phyloP scores from a whole-genome alignment of 2,797 vertebrate genomes.

The Coluber constrictor region DNA sequence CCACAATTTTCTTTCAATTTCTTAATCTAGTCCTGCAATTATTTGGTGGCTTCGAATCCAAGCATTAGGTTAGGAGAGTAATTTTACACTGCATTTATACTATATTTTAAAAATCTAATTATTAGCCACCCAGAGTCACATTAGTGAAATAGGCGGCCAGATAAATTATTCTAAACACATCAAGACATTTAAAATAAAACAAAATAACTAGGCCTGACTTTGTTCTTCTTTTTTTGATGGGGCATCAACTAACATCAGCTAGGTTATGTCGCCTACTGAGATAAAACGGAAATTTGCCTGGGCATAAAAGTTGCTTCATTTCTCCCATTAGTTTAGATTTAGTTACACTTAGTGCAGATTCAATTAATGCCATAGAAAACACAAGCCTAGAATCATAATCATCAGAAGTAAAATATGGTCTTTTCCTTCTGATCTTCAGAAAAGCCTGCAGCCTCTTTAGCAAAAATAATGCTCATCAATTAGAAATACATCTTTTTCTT shows the following conservation, averaged over 20 bases:
- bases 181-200: background rate
- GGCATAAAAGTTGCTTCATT: background rate
- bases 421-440: background rate
- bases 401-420: background rate
- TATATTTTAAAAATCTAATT: background rate
- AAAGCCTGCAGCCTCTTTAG: background rate
- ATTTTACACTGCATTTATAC: background rate
- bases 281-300: background rate
- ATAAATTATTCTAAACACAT: background rate
- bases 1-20: background rate
- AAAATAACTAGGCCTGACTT: background rate
- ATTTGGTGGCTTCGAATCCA: background rate
- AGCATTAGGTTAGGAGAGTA: background rate
- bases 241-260: background rate
- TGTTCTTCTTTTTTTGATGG: background rate
- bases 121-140: background rate
- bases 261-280: background rate
- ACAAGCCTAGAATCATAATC: background rate
- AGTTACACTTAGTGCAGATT: background rate
- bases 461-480: background rate
- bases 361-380: background rate
- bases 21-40: background rate
- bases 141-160: background rate
- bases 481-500: background rate
- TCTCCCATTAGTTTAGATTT: background rate